These are phyloP conservation scores for Acanthaster planci DNA, from an alignment of 35 echinoderm and acorn worm genomes.

Conservation along the genomic window DNA sequence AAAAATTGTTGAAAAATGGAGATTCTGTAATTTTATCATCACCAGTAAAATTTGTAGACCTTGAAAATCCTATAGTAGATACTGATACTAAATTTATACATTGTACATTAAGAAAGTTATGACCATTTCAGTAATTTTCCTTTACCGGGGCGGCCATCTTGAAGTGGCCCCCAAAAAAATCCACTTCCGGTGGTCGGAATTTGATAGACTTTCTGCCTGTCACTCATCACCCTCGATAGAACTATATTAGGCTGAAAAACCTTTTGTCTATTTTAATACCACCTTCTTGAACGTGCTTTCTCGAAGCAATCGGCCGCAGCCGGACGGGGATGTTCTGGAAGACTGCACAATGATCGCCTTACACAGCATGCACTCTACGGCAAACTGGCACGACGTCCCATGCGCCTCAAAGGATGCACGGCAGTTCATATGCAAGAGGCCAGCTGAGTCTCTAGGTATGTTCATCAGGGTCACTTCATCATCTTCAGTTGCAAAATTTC, in stretches of 20 bases:
- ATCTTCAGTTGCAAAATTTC: too few species aligned
- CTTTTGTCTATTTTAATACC: neutral
- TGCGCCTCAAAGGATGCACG: conserved; percentile 68
- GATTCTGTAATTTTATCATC: too few species aligned
- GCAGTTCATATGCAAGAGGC: conserved; percentile 79
- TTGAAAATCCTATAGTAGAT: too few species aligned
- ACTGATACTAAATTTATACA: too few species aligned
- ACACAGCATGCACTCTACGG: conserved; percentile 40
- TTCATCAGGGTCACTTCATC: too few species aligned
- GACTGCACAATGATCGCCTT: conserved; percentile 74
- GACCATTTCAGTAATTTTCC: too few species aligned
- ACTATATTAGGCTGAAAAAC: neutral
- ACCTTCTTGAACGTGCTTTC: neutral
- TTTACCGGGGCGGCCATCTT: too few species aligned
- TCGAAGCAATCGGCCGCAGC: conserved; percentile 6
- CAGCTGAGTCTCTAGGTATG: neutral
- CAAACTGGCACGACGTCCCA: conserved; percentile 86
- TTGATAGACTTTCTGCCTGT: too few species aligned
- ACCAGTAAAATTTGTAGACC: too few species aligned
- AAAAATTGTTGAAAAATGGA: too few species aligned
- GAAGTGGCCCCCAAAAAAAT: neutral
- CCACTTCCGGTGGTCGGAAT: too few species aligned
- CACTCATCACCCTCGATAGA: neutral
- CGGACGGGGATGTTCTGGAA: conserved; percentile 63
- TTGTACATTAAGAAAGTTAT: too few species aligned